Percentiles rank a stretch among this genome's conserved stretches.
Conservation (phyloP, 1,140 invertebrate species). For the Frieseomelitta varia region DNA sequence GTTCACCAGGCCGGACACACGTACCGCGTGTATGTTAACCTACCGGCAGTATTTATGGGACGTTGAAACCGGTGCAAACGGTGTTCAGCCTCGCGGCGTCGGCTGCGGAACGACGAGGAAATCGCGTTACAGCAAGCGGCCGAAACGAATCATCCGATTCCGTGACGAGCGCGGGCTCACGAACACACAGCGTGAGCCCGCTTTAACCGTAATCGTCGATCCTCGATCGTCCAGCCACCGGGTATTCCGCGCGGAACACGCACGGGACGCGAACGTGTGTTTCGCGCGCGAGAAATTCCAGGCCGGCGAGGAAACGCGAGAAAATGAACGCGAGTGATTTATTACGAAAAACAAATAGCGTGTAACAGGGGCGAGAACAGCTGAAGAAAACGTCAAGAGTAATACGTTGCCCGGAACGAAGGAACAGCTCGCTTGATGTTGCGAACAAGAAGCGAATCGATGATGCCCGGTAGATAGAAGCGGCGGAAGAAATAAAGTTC, state of each 20-base stretch:
- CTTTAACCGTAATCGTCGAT: conserved; percentile 26
- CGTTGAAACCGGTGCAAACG: conserved; percentile 37
- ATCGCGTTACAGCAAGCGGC: conserved; percentile 52
- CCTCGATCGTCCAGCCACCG: conserved; percentile 29
- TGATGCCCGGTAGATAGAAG: conserved; percentile 22
- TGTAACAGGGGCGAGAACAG: neutral
- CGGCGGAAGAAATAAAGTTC: conserved; percentile 37
- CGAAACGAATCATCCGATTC: conserved; percentile 57
- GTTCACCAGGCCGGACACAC: neutral
- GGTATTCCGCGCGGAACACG: conserved; percentile 7
- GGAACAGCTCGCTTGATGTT: neutral
- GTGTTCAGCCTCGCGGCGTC: conserved; percentile 23
- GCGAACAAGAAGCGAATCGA: neutral
- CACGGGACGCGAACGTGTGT: neutral
- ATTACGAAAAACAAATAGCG: conserved; percentile 34
- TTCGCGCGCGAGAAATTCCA: no score
- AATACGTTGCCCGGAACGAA: neutral
- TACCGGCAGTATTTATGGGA: conserved; percentile 40
- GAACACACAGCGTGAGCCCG: conserved; percentile 2
- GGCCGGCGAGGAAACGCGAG: neutral
- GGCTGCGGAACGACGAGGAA: conserved; percentile 33
- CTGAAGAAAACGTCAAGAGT: conserved; percentile 4
- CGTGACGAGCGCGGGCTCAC: conserved; percentile 39
- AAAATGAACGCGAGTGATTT: conserved; percentile 29
- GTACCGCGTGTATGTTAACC: conserved; percentile 4